A percentile compares a stretch with the other conserved stretches of the same genome.
Evolutionary conservation across 2,888 invertebrate species (phyloP).

Genomic region (Dioctria rufipes): DNA sequence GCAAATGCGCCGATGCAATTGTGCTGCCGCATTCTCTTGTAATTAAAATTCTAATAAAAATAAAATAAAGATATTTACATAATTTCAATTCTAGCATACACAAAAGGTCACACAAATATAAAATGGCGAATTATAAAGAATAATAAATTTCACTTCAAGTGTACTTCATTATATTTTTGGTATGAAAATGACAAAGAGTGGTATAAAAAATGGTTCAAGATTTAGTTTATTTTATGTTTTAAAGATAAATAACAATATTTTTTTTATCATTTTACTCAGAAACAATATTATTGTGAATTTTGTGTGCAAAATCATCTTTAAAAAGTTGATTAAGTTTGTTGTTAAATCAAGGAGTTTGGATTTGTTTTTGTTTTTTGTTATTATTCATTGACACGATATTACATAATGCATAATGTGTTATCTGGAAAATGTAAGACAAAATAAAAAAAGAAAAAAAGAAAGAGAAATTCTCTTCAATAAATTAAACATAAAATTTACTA

Average conservation of each 20-base stretch:
- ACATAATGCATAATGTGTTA: too few species aligned
- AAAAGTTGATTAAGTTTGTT: not conserved
- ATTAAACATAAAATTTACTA: slow-evolving; percentile 26
- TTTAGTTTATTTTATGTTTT: slow-evolving; percentile 41
- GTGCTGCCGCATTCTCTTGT: too few species aligned
- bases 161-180: slow-evolving; percentile 50
- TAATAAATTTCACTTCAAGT: slow-evolving; percentile 2
- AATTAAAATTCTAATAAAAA: too few species aligned
- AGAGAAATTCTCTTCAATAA: not conserved
- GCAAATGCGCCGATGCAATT: too few species aligned
- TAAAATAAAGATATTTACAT: too few species aligned
- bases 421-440: not conserved
- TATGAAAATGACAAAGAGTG: slow-evolving; percentile 50
- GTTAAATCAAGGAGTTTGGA: not conserved
- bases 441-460: not conserved
- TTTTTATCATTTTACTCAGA: not conserved
- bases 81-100: too few species aligned
- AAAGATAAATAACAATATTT: slow-evolving; percentile 30
- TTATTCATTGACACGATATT: too few species aligned
- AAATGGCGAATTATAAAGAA: too few species aligned
- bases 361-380: too few species aligned
- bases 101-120: too few species aligned
- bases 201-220: slow-evolving; percentile 50
- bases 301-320: slow-evolving; percentile 10
- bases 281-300: slow-evolving; percentile 12